Conservation (phyloP, 2,113 vertebrate species). For the Rutilus rutilus region DNA sequence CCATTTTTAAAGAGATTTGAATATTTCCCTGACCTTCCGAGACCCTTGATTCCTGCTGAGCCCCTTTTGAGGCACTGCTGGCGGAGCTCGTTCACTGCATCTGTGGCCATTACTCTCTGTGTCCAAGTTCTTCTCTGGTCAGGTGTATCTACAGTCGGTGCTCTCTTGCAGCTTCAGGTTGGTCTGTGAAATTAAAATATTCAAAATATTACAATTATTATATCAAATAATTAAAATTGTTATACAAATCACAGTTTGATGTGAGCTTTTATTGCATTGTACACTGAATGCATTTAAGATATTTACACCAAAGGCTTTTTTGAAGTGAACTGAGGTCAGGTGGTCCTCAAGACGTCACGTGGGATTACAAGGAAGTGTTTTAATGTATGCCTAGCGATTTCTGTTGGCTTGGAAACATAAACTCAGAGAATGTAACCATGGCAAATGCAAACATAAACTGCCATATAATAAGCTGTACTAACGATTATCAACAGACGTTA, state of each 20-base stretch:
- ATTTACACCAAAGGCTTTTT: no score
- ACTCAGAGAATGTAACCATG: constrained; percentile 37
- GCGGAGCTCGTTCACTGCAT: constrained; percentile 66
- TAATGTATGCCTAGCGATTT: background rate
- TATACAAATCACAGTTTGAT: background rate
- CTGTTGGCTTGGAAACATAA: constrained; percentile 44
- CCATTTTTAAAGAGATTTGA: background rate
- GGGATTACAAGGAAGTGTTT: constrained; percentile 37
- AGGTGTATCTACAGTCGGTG: no score
- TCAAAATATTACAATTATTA: no score
- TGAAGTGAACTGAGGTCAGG: background rate
- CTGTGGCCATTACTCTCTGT: background rate
- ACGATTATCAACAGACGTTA: background rate
- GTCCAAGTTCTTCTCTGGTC: no score
- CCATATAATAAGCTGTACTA: background rate
- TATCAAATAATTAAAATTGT: no score
- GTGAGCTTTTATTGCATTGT: no score
- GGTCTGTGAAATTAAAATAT: no score
- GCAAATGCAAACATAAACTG: constrained; percentile 19
- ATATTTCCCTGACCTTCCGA: constrained; percentile 68
- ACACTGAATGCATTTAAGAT: no score
- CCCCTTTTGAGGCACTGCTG: constrained; percentile 73
- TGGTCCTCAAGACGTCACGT: constrained; percentile 1
- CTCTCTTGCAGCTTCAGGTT: background rate
- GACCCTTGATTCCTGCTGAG: constrained; percentile 70